Evolutionary conservation across 2,113 vertebrate species (phyloP).

Genomic region (Cyrtonyx montezumae): DNA sequence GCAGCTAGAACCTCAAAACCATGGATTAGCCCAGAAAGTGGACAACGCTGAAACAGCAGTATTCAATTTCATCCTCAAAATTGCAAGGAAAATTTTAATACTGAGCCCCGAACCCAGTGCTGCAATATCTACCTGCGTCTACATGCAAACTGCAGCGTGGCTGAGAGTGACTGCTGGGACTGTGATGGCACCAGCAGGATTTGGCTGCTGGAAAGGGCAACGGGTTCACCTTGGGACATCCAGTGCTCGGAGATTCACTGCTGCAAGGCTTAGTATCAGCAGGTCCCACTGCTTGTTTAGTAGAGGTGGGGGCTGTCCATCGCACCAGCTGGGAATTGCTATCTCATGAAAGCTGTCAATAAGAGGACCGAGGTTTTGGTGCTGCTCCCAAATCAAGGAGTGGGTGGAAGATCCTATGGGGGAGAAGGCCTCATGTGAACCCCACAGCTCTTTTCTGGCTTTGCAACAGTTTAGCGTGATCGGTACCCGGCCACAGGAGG

Average conservation of each 20-base stretch:
- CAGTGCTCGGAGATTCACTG: accelerated
- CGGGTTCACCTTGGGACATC: not conserved
- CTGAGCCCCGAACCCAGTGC: not conserved
- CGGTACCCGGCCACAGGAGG: accelerated
- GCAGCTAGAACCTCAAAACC: not conserved
- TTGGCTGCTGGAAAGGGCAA: not conserved
- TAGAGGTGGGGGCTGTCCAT: not conserved
- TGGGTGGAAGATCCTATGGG: not conserved
- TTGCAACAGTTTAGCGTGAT: not conserved
- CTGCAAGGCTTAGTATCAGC: not conserved
- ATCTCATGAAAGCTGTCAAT: not conserved
- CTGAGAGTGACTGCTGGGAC: not conserved
- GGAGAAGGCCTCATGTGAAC: not conserved
- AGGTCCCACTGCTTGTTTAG: not conserved
- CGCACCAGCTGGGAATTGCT: not conserved
- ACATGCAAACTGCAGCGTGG: not conserved
- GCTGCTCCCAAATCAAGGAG: not conserved
- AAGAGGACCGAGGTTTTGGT: not conserved
- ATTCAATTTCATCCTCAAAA: not conserved
- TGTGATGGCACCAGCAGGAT: not conserved
- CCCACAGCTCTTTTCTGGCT: not conserved
- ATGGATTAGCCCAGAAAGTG: not conserved
- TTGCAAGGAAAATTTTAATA: not conserved
- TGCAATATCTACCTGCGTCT: not conserved
- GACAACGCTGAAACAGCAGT: not conserved